Percentiles rank a stretch among this genome's conserved stretches.
phyloP scores from a whole-genome alignment of 1,140 invertebrate species.

The Drosophila arizonae region DNA sequence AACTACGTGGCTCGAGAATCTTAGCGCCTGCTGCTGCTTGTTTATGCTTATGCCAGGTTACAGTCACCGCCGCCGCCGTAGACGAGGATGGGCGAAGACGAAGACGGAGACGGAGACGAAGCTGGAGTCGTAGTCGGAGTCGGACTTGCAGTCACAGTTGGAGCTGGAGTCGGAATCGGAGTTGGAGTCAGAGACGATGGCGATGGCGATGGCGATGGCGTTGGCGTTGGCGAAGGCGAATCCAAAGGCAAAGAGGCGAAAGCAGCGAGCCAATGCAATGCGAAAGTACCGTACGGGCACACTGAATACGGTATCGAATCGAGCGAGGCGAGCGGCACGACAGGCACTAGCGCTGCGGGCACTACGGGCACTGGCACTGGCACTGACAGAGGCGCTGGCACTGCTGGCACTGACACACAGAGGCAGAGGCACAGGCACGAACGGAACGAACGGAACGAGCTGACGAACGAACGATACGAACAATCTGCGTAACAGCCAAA shows the following conservation, averaged over 20 bases:
- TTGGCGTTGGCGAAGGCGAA: conserved; percentile 1
- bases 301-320: conserved; percentile 5
- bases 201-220: conserved; percentile 2
- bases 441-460: conserved; percentile 46
- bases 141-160: neutral
- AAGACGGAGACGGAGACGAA: neutral
- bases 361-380: conserved; percentile 42
- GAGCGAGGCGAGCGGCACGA: conserved; percentile 36
- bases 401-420: conserved; percentile 14
- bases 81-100: neutral
- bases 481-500: conserved; percentile 83
- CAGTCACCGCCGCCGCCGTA: neutral
- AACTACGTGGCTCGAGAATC: neutral
- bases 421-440: conserved; percentile 20
- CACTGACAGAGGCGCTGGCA: conserved; percentile 45
- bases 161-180: neutral
- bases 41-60: conserved; percentile 23
- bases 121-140: neutral
- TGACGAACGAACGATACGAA: conserved; percentile 68
- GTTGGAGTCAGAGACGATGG: neutral
- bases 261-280: conserved; percentile 18
- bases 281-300: conserved; percentile 17
- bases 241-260: neutral
- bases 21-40: conserved; percentile 27
- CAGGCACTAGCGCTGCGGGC: conserved; percentile 40